Percentiles rank a stretch among this genome's conserved stretches.
These are phyloP conservation scores for Phocides pigmalion DNA, from an alignment of 1,140 invertebrate genomes.

Conservation along the genomic window DNA sequence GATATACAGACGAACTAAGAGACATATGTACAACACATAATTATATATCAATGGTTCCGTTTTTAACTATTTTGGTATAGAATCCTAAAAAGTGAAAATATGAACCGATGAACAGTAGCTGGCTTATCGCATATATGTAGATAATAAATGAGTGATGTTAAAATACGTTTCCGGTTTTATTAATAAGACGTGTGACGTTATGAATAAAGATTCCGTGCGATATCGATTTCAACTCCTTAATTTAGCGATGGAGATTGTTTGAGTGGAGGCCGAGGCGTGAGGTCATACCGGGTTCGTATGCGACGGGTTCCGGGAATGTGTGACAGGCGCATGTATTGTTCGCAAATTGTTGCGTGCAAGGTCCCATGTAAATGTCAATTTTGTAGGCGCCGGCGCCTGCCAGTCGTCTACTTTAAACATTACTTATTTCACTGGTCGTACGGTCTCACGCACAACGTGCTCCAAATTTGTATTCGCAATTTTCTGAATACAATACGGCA, in stretches of 20 bases:
- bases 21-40: too few species aligned
- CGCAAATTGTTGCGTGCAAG: conserved; percentile 74
- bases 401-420: conserved; percentile 44
- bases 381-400: conserved; percentile 66
- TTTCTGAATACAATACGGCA: neutral
- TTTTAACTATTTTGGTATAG: too few species aligned
- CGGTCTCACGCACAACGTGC: conserved; percentile 38
- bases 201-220: conserved; percentile 27
- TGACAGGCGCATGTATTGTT: conserved; percentile 70
- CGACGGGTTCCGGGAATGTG: conserved; percentile 69
- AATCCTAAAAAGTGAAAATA: conserved; percentile 28
- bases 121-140: neutral
- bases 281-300: conserved; percentile 58
- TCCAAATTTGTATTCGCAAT: conserved; percentile 37
- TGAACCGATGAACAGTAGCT: conserved; percentile 4
- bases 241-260: conserved; percentile 43
- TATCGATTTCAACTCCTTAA: conserved; percentile 38
- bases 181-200: conserved; percentile 9
- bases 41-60: too few species aligned
- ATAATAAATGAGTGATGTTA: conserved; percentile 4
- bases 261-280: conserved; percentile 52
- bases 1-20: too few species aligned
- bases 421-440: conserved; percentile 34
- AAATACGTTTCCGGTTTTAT: conserved; percentile 12
- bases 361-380: conserved; percentile 74